A percentile compares a stretch with the other conserved stretches of the same genome.
phyloP scores from a whole-genome alignment of 2,888 invertebrate species.

The Ophion obscuratus region DNA sequence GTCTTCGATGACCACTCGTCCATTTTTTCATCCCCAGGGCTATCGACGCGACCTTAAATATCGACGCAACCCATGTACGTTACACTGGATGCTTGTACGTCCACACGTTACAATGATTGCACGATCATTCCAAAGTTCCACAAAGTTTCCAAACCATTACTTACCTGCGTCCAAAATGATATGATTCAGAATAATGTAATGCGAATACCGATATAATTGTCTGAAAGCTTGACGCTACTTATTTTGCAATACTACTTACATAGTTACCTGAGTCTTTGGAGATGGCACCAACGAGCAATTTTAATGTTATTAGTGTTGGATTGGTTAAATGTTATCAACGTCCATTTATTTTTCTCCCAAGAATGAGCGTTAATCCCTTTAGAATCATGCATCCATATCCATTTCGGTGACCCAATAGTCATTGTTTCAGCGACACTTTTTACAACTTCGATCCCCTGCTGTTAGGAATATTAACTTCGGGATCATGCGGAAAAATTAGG shows the following conservation, averaged over 20 bases:
- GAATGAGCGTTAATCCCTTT: too few species aligned
- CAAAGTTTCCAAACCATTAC: background rate
- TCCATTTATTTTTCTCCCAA: background rate
- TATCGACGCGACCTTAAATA: constrained; percentile 53
- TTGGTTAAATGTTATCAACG: background rate
- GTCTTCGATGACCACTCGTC: constrained; percentile 66
- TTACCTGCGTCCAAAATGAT: constrained; percentile 22
- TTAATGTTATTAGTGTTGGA: background rate
- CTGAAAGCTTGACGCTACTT: too few species aligned
- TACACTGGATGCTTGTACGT: background rate
- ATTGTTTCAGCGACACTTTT: too few species aligned
- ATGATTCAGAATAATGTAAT: background rate
- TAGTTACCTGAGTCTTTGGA: background rate
- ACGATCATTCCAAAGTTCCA: background rate
- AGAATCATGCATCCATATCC: too few species aligned
- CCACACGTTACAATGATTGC: background rate
- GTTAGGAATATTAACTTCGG: background rate
- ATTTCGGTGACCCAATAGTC: too few species aligned
- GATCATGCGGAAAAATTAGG: background rate
- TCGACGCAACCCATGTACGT: constrained; percentile 12
- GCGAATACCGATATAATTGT: too few species aligned
- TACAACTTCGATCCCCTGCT: too few species aligned
- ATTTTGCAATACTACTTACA: background rate
- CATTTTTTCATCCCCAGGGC: constrained; percentile 63
- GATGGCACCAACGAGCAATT: background rate